Conservation (phyloP, 2,888 invertebrate genomes). For the Athrips mouffetella region DNA sequence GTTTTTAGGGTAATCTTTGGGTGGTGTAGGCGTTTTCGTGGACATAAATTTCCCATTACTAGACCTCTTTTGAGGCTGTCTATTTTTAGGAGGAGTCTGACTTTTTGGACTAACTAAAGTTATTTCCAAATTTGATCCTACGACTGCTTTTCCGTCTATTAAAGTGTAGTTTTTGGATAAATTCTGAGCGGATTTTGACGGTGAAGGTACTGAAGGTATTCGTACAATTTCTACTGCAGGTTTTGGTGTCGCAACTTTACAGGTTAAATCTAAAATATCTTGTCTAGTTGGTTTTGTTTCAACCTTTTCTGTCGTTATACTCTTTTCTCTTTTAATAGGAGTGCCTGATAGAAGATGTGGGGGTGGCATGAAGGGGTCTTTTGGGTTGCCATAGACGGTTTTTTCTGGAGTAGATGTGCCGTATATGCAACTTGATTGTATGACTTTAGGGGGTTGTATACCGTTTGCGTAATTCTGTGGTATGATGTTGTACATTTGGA, state of each 20-base stretch:
- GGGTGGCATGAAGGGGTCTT: constrained; percentile 80
- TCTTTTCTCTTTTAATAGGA: constrained; percentile 50
- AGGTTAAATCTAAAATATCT: constrained; percentile 83
- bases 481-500: constrained; percentile 62
- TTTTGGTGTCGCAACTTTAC: constrained; percentile 58
- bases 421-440: constrained; percentile 82
- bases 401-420: constrained; percentile 76
- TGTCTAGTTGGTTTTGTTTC: constrained; percentile 50
- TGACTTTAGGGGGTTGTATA: constrained; percentile 72
- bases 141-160: constrained; percentile 59
- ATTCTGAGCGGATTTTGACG: constrained; percentile 69
- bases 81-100: constrained; percentile 44
- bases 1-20: constrained; percentile 47
- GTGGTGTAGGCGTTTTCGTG: constrained; percentile 64
- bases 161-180: constrained; percentile 66
- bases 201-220: constrained; percentile 54
- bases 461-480: constrained; percentile 51
- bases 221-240: constrained; percentile 80
- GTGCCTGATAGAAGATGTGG: constrained; percentile 69
- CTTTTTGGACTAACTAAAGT: constrained; percentile 80
- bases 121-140: constrained; percentile 84
- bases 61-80: constrained; percentile 69
- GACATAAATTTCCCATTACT: constrained; percentile 77
- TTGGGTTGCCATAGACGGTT: constrained; percentile 85
- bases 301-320: constrained; percentile 31